A percentile compares a stretch with the other conserved stretches of the same genome.
Evolutionary conservation across 1,140 invertebrate species (phyloP).

Genomic region (Zelostemma sp.): DNA sequence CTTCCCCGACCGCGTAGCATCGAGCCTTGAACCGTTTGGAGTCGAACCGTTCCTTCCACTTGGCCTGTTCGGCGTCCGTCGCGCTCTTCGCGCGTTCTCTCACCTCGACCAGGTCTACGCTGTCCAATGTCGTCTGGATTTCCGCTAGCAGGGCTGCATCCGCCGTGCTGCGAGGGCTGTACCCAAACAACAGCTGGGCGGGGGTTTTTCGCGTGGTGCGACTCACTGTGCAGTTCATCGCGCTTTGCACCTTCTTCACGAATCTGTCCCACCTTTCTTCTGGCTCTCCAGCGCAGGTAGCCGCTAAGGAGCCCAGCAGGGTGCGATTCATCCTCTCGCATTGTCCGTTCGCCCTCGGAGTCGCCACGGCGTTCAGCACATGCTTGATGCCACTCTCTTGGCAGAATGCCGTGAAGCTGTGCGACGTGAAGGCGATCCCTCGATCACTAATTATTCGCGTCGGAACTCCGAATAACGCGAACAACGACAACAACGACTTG

Average conservation of each 20-base stretch:
- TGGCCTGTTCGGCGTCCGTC: no score
- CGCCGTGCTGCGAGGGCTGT: no score
- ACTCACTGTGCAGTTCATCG: conserved; percentile 26
- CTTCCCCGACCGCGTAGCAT: no score
- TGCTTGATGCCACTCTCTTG: neutral
- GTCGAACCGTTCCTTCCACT: no score
- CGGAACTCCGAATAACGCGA: conserved; percentile 6
- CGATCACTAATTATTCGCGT: neutral
- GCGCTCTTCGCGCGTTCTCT: no score
- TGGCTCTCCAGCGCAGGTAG: conserved; percentile 27
- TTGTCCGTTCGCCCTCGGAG: conserved; percentile 25
- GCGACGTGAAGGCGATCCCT: neutral
- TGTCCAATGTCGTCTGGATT: no score
- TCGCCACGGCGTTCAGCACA: conserved; percentile 1
- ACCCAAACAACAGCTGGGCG: conserved; percentile 20
- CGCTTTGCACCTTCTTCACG: conserved; percentile 36
- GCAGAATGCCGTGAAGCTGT: neutral
- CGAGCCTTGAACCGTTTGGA: no score
- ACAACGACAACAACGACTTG: neutral
- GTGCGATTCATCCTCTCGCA: conserved; percentile 9
- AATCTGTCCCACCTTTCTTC: conserved; percentile 33
- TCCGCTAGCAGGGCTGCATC: no score
- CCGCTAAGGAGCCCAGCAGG: conserved; percentile 11
- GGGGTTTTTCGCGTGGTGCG: conserved; percentile 21
- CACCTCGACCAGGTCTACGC: no score